Conservation (phyloP, 2,113 vertebrate species). For the Nettapus auritus region DNA sequence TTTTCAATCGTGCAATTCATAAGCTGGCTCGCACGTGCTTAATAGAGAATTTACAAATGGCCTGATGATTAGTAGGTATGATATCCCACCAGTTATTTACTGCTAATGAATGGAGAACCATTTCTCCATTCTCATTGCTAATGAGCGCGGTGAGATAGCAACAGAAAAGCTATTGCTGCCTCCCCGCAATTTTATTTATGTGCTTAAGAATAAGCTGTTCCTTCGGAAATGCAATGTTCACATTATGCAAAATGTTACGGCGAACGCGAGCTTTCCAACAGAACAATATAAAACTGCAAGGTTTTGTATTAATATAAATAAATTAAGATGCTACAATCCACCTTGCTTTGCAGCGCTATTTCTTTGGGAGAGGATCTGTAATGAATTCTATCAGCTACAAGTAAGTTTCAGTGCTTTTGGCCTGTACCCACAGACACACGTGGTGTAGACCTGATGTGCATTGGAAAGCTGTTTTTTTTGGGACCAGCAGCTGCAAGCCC, state of each 20-base stretch:
- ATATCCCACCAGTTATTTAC: background rate
- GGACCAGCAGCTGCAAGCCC: background rate
- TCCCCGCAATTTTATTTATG: background rate
- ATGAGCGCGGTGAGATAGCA: background rate
- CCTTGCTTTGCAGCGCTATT: rapidly evolving
- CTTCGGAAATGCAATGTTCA: background rate
- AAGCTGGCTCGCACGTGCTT: background rate
- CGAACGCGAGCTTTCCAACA: background rate
- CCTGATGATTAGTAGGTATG: background rate
- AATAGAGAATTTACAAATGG: background rate
- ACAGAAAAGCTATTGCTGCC: background rate
- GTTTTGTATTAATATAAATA: background rate
- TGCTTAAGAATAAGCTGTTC: background rate
- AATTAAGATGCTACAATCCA: background rate
- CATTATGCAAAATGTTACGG: rapidly evolving
- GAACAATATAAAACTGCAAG: background rate
- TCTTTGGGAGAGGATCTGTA: background rate
- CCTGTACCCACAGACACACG: rapidly evolving
- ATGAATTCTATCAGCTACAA: background rate
- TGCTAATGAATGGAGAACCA: rapidly evolving
- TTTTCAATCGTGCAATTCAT: background rate
- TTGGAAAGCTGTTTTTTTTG: background rate
- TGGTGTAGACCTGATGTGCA: background rate
- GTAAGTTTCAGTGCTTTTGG: background rate
- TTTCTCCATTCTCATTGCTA: background rate